A percentile compares a stretch with the other conserved stretches of the same genome.
These are phyloP conservation scores for Mythimna pallens DNA, from an alignment of 2,888 invertebrate species.

Conservation along the genomic window DNA sequence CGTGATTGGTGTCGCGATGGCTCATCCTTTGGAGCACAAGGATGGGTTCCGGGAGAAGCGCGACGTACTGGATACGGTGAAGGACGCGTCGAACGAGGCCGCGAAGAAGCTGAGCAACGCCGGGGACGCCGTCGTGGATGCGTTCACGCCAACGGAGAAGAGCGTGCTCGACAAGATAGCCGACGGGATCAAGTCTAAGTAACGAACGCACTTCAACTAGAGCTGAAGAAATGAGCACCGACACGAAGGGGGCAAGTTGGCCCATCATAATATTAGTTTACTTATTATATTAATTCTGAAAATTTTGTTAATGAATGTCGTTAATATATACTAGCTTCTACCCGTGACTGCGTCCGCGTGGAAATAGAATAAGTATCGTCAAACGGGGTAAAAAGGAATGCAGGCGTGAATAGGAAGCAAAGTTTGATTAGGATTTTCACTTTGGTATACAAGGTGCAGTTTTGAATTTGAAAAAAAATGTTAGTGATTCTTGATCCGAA, in stretches of 20 bases:
- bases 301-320: neutral
- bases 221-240: conserved; percentile 51
- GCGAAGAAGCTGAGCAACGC: conserved; percentile 81
- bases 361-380: neutral
- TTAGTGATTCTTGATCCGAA: too few species aligned
- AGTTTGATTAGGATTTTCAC: too few species aligned
- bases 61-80: conserved; percentile 85
- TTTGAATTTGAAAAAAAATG: too few species aligned
- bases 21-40: conserved; percentile 70
- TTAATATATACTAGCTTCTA: neutral
- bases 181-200: conserved; percentile 77
- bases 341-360: neutral
- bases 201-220: conserved; percentile 60
- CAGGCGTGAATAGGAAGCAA: too few species aligned
- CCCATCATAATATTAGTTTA: conserved; percentile 24
- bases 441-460: too few species aligned
- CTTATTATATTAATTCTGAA: neutral
- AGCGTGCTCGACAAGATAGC: conserved; percentile 80
- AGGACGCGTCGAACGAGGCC: conserved; percentile 81
- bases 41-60: conserved; percentile 71
- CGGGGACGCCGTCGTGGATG: conserved; percentile 83
- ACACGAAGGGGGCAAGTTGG: conserved; percentile 19
- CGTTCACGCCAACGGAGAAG: conserved; percentile 85
- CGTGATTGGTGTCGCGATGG: conserved; percentile 67
- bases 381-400: too few species aligned